These are phyloP conservation scores for Entosphenus tridentatus DNA, from an alignment of 2,113 vertebrate genomes.

Conservation along the genomic window DNA sequence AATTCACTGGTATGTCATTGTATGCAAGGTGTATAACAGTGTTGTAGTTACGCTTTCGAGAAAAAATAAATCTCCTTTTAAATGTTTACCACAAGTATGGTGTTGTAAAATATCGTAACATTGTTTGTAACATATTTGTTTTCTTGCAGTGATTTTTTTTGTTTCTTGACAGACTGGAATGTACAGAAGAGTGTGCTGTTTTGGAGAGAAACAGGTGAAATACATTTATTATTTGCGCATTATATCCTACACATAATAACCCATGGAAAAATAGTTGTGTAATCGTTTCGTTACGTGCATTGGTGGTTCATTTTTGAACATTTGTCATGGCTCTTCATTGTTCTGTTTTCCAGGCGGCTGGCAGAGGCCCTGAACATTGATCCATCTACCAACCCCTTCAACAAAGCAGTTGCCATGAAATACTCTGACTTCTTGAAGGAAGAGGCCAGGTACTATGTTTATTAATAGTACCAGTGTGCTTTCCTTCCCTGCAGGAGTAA, in stretches of 20 bases:
- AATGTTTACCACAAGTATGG: too few species aligned
- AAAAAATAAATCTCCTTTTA: too few species aligned
- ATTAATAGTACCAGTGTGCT: too few species aligned
- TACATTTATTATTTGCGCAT: not conserved
- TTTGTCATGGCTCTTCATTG: not conserved
- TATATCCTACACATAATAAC: not conserved
- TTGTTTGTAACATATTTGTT: not conserved
- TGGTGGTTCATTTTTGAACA: not conserved
- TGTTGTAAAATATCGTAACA: not conserved
- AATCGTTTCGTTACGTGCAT: not conserved
- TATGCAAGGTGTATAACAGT: too few species aligned
- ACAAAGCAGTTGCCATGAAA: slow-evolving; percentile 41
- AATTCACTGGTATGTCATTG: too few species aligned
- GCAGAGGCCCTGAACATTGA: slow-evolving; percentile 79
- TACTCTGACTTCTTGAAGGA: slow-evolving; percentile 81
- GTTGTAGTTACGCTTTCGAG: too few species aligned
- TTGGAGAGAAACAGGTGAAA: slow-evolving; percentile 68
- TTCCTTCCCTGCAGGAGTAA: too few species aligned
- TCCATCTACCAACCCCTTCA: slow-evolving; percentile 61
- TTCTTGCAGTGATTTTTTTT: slow-evolving; percentile 12
- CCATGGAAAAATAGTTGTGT: not conserved
- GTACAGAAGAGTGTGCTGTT: slow-evolving; percentile 68
- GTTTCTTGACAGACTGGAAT: slow-evolving; percentile 44
- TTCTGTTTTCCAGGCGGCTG: slow-evolving; percentile 28
- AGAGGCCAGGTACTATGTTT: slow-evolving; percentile 43